A percentile compares a stretch with the other conserved stretches of the same genome.
Conservation (phyloP, 2,797 vertebrate species). For the Sitta carolinensis region DNA sequence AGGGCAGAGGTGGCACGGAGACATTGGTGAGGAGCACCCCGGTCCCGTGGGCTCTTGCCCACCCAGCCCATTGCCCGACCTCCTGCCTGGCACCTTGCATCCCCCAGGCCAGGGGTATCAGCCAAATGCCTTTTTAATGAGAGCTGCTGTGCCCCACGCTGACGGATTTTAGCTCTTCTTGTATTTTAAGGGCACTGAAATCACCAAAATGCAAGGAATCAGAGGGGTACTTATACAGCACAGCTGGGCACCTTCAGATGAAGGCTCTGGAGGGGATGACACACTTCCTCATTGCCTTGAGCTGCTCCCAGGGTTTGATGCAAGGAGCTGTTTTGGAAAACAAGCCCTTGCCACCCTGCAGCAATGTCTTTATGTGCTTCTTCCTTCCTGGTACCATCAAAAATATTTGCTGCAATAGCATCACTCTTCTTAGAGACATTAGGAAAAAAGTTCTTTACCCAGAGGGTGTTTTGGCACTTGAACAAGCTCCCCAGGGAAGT, state of each 20-base stretch:
- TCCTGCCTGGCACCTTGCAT: background rate
- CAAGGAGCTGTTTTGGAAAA: conserved; percentile 18
- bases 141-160: background rate
- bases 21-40: background rate
- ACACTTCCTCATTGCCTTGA: background rate
- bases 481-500: background rate
- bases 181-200: conserved; percentile 29
- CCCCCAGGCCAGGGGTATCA: background rate
- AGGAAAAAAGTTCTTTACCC: background rate
- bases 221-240: conserved; percentile 23
- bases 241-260: conserved; percentile 42
- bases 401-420: background rate
- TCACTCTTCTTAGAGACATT: background rate
- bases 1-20: background rate
- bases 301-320: background rate
- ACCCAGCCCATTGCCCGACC: background rate
- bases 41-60: rapidly evolving
- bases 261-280: background rate
- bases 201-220: conserved; percentile 42
- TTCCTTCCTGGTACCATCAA: background rate
- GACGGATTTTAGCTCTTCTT: conserved; percentile 11
- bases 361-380: background rate
- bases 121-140: background rate
- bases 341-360: background rate
- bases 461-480: background rate